phyloP scores from a whole-genome alignment of 2,888 invertebrate species.

The Hedya salicella region DNA sequence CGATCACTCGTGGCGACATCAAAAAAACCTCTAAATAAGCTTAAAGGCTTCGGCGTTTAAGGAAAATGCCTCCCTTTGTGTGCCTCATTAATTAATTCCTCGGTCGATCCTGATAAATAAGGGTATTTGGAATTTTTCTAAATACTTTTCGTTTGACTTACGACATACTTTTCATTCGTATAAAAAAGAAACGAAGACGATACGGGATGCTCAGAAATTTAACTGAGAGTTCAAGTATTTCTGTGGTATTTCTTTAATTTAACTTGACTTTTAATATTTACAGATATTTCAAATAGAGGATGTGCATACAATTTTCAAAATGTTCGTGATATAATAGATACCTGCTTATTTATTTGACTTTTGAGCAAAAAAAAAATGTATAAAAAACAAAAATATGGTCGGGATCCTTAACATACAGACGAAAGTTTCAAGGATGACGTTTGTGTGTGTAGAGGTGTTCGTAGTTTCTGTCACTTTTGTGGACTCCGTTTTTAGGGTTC shows the following conservation, averaged over 20 bases:
- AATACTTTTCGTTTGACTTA: slow-evolving; percentile 16
- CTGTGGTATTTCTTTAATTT: not conserved
- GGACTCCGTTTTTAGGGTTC: too few relatives aligned
- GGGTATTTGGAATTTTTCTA: slow-evolving; percentile 43
- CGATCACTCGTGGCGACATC: slow-evolving; percentile 27
- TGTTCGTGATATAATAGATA: too few relatives aligned
- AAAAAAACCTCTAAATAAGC: slow-evolving; percentile 50
- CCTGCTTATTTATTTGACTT: too few relatives aligned
- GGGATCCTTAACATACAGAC: too few relatives aligned
- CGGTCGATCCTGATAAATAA: slow-evolving; percentile 66
- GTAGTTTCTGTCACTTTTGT: too few relatives aligned
- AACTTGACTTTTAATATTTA: not conserved
- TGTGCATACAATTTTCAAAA: too few relatives aligned
- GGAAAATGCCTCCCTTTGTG: slow-evolving; percentile 51
- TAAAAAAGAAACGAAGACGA: slow-evolving; percentile 23
- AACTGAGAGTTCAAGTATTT: not conserved
- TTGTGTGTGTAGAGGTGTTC: too few relatives aligned
- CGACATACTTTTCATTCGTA: slow-evolving; percentile 15
- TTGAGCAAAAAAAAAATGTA: too few relatives aligned
- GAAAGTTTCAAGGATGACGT: too few relatives aligned
- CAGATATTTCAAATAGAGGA: too few relatives aligned
- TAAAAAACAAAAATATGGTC: too few relatives aligned
- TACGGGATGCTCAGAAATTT: not conserved
- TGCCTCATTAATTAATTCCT: slow-evolving; percentile 71
- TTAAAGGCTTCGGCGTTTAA: slow-evolving; percentile 50